Evolutionary conservation across 2,797 vertebrate species (phyloP).

Genomic region (Dendrocincla tyrannina): DNA sequence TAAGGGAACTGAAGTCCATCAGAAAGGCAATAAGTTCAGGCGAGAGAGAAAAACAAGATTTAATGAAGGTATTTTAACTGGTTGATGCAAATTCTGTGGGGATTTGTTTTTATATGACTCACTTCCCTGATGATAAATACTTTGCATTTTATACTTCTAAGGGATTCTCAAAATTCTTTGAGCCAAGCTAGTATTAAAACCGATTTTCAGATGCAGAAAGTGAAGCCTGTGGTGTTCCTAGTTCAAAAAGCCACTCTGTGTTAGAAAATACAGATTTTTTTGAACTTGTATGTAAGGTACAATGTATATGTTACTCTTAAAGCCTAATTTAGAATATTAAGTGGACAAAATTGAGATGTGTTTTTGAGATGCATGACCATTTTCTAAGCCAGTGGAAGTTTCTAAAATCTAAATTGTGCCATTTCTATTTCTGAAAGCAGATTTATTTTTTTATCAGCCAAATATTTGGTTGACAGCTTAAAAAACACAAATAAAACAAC

Average conservation of each 20-base stretch:
- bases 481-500: neutral
- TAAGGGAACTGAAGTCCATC: slow-evolving; percentile 83
- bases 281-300: neutral
- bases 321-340: neutral
- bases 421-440: neutral
- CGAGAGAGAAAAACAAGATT: slow-evolving; percentile 84
- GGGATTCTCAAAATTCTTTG: neutral
- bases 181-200: neutral
- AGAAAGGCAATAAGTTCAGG: slow-evolving; percentile 83
- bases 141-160: neutral
- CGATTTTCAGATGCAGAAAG: neutral
- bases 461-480: neutral
- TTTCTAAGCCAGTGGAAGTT: neutral
- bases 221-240: neutral
- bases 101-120: neutral
- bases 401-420: neutral
- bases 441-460: neutral
- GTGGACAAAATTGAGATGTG: neutral
- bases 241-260: neutral
- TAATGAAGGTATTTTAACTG: slow-evolving; percentile 79
- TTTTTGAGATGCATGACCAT: neutral
- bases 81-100: neutral
- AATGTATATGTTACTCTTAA: neutral
- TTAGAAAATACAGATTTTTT: neutral
- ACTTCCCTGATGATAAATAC: neutral